phyloP scores from a whole-genome alignment of 1,140 invertebrate genomes.

The Pogonomyrmex barbatus region DNA sequence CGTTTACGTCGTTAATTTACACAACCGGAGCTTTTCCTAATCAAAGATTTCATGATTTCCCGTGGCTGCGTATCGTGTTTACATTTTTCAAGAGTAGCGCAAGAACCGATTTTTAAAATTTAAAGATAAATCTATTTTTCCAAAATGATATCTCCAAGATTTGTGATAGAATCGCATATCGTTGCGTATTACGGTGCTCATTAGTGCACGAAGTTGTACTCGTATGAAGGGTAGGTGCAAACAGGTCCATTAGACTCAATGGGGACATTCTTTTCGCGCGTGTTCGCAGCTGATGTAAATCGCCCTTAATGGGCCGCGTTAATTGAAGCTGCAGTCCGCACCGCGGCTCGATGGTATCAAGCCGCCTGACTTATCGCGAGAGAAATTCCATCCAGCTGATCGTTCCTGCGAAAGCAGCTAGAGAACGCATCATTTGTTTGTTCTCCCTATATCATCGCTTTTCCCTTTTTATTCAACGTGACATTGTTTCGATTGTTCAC shows the following conservation, averaged over 20 bases:
- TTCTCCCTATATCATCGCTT: not conserved
- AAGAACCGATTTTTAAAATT: not conserved
- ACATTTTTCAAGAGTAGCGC: not conserved
- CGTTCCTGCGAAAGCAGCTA: constrained; percentile 48
- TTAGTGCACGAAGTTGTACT: constrained; percentile 56
- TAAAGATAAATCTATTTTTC: not conserved
- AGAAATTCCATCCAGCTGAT: constrained; percentile 68
- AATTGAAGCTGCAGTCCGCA: constrained; percentile 71
- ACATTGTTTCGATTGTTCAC: not conserved
- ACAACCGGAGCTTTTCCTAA: not conserved
- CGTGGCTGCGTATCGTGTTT: not conserved
- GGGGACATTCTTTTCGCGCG: constrained; percentile 75
- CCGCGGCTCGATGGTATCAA: constrained; percentile 49
- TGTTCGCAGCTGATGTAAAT: constrained; percentile 72
- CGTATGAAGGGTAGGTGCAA: constrained; percentile 73
- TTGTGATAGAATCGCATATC: not conserved
- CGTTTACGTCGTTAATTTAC: not conserved
- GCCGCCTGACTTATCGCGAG: constrained; percentile 68
- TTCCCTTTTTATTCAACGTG: not conserved
- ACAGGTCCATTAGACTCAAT: constrained; percentile 75
- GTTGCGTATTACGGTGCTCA: constrained; percentile 39
- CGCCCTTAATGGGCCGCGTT: constrained; percentile 75
- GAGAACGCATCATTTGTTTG: not conserved
- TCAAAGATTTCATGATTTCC: not conserved
- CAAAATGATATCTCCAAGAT: not conserved